These are phyloP conservation scores for Brachyrhaphis roseni DNA, from an alignment of 2,797 vertebrate species.

Conservation along the genomic window DNA sequence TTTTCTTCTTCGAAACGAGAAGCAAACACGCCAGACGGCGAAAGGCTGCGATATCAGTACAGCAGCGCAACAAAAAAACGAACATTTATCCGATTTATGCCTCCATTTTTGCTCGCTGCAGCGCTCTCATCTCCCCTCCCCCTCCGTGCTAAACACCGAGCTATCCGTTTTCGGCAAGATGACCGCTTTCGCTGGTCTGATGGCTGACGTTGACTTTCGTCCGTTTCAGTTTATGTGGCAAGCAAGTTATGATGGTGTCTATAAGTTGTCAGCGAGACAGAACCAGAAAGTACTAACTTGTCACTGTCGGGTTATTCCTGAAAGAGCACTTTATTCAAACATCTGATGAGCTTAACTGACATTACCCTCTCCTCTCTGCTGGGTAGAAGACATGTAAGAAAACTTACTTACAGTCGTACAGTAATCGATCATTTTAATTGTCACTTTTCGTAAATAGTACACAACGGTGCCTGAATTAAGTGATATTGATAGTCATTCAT, in stretches of 20 bases:
- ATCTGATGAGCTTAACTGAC: conserved; percentile 36
- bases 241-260: conserved; percentile 4
- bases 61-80: conserved; percentile 20
- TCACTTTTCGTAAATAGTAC: neutral
- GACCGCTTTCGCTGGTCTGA: conserved; percentile 55
- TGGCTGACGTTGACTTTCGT: conserved; percentile 54
- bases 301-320: conserved; percentile 21
- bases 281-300: neutral
- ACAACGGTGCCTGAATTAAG: conserved; percentile 4
- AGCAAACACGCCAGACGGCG: conserved; percentile 26
- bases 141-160: conserved; percentile 70
- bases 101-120: conserved; percentile 37
- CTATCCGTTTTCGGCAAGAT: conserved; percentile 51
- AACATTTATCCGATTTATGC: conserved; percentile 21
- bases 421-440: neutral
- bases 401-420: conserved; percentile 6
- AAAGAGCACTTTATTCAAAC: conserved; percentile 30
- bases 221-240: conserved; percentile 36
- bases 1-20: conserved; percentile 39
- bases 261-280: neutral
- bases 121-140: conserved; percentile 68
- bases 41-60: conserved; percentile 20
- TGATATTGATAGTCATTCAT: neutral
- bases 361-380: conserved; percentile 23
- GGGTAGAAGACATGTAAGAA: conserved; percentile 18